A percentile compares a stretch with the other conserved stretches of the same genome.
These are phyloP conservation scores for Xylota sylvarum DNA, from an alignment of 2,888 invertebrate species.

Conservation along the genomic window DNA sequence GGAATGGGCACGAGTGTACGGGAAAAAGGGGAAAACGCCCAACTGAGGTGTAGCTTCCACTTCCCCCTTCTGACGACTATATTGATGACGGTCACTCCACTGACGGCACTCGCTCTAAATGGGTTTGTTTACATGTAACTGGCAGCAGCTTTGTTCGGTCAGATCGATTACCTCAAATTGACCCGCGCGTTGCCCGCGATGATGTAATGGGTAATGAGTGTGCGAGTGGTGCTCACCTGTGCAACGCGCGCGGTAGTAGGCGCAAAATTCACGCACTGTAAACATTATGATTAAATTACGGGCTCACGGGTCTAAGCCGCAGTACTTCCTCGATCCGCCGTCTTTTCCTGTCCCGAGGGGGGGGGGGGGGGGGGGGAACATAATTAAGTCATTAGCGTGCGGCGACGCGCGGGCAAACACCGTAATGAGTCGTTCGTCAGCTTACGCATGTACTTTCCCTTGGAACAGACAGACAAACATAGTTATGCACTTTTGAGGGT, in stretches of 20 bases:
- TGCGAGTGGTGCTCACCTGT: slow-evolving; percentile 18
- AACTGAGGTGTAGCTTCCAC: too few relatives aligned
- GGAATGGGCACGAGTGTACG: slow-evolving; percentile 3
- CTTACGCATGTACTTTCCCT: slow-evolving; percentile 61
- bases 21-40: slow-evolving; percentile 52
- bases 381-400: slow-evolving; percentile 75
- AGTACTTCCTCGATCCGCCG: slow-evolving; percentile 48
- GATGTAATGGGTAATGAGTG: slow-evolving; percentile 49
- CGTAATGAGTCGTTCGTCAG: slow-evolving; percentile 43
- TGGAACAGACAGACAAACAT: not conserved
- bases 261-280: slow-evolving; percentile 66
- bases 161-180: slow-evolving; percentile 70
- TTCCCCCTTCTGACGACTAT: too few relatives aligned
- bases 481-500: slow-evolving; percentile 20
- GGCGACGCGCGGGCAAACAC: slow-evolving; percentile 19
- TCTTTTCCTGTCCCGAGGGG: too few relatives aligned
- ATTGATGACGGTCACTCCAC: slow-evolving; percentile 20
- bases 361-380: slow-evolving; percentile 63
- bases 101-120: slow-evolving; percentile 60
- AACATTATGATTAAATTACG: slow-evolving; percentile 71
- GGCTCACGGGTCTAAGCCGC: slow-evolving; percentile 1
- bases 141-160: slow-evolving; percentile 15
- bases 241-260: slow-evolving; percentile 23
- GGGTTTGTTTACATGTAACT: slow-evolving; percentile 70
- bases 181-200: slow-evolving; percentile 40